Evolutionary conservation across 2,888 invertebrate species (phyloP).

Genomic region (Campoplex capitator): DNA sequence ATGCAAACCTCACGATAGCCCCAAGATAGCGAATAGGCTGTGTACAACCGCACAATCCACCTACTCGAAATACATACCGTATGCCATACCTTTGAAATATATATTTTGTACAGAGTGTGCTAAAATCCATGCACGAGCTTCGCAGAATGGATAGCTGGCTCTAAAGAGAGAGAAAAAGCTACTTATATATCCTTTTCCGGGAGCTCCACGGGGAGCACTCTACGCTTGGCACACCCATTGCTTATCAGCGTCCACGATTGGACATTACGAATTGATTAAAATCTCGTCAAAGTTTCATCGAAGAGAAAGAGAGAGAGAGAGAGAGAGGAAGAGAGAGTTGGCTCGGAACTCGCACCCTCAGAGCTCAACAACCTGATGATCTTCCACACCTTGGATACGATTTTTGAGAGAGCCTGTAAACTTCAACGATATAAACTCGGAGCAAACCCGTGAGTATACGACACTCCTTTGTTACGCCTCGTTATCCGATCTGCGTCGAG

Average conservation of each 20-base stretch:
- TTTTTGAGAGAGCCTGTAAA: slow-evolving; percentile 5
- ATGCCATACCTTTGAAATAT: slow-evolving; percentile 63
- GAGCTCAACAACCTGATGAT: not conserved
- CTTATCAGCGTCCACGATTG: too few relatives aligned
- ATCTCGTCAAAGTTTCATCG: not conserved
- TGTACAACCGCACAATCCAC: slow-evolving; percentile 58
- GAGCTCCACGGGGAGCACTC: not conserved
- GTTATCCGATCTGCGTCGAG: slow-evolving; percentile 78
- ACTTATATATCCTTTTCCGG: not conserved
- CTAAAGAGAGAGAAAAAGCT: not conserved
- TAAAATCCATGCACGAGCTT: not conserved
- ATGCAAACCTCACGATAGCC: slow-evolving; percentile 64
- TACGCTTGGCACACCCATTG: too few relatives aligned
- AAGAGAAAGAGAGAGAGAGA: not conserved
- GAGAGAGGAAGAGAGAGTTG: not conserved
- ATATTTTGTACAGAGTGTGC: slow-evolving; percentile 36
- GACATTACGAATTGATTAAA: not conserved
- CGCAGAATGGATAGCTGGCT: not conserved
- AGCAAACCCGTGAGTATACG: slow-evolving; percentile 68
- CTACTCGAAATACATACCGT: slow-evolving; percentile 61
- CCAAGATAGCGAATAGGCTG: slow-evolving; percentile 62
- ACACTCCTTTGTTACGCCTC: slow-evolving; percentile 81
- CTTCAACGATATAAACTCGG: slow-evolving; percentile 54
- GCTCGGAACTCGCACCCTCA: not conserved
- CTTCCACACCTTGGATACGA: not conserved